Percentiles rank a stretch among this genome's conserved stretches.
These are phyloP conservation scores for Phyllotis vaccarum DNA, from an alignment of 2,797 vertebrate species.

Conservation along the genomic window DNA sequence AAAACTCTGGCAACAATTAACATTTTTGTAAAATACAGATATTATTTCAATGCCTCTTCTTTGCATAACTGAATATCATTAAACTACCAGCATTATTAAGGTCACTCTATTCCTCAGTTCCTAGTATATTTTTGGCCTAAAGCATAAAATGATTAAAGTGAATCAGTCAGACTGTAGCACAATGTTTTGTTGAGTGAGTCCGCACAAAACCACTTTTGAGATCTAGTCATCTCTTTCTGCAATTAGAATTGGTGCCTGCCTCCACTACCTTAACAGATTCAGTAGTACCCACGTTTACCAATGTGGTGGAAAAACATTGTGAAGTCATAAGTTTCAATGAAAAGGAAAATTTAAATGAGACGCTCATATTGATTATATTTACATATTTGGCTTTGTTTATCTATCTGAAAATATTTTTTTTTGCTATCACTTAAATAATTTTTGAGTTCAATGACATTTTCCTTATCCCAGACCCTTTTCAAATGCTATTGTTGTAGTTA, in stretches of 20 bases:
- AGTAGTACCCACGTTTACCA: neutral
- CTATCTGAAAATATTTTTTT: slow-evolving; percentile 26
- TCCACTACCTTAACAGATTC: neutral
- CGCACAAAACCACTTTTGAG: neutral
- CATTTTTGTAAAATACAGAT: neutral
- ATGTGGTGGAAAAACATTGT: neutral
- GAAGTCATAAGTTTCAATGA: neutral
- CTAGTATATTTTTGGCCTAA: slow-evolving; percentile 42
- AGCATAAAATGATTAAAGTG: slow-evolving; percentile 37
- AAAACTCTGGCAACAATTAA: neutral
- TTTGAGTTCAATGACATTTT: neutral
- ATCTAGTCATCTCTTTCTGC: neutral
- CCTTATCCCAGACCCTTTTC: neutral
- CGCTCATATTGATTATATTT: neutral
- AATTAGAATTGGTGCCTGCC: neutral
- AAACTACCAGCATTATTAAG: slow-evolving; percentile 46
- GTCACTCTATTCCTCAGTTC: slow-evolving; percentile 47
- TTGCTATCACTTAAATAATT: neutral
- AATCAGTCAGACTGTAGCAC: neutral
- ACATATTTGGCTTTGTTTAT: slow-evolving; percentile 16
- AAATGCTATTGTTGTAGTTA: neutral
- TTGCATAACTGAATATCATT: slow-evolving; percentile 33
- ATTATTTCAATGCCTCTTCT: neutral
- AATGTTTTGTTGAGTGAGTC: neutral
- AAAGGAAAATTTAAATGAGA: neutral